Evolutionary conservation across 2,888 invertebrate species (phyloP), one percentile per base, ranked within the genome.

Genomic region (Ochlodes sylvanus): DNA sequence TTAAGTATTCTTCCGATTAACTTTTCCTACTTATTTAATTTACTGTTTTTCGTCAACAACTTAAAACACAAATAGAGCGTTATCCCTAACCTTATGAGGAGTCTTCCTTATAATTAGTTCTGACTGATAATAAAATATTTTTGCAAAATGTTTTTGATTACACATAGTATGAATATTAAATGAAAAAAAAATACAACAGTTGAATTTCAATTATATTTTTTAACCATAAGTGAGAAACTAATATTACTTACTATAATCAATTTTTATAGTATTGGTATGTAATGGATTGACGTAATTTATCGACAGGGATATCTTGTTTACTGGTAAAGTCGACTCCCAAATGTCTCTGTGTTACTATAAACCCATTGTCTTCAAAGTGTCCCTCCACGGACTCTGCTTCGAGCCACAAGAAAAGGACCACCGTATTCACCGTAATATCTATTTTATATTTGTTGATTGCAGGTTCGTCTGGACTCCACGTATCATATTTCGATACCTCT

Each of bases 311-410:
- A 3, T 79, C 67, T 14, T 72, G 74, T 21, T 75, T 72, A 14
- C 79, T 83, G 5, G 76, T 63, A 63, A 82, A 92, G 19, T 70
- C 76, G 0, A 84, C 74, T 47, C 71, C 72, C 0, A 79, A 71
- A 12, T 76, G 71, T 0, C 84, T 76, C 15, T 85, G 79, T 0
- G 92, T 88, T 56, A 94, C 78, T 10, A 94, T 90, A 38, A 97
- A 95, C 0, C 97, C 98, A 85, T 98, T 97, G 74, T 97, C 95
- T 0, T 95, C 95, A 83, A 97, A 97, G 69, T 86, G 89, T 1
- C 97, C 97, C 12, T 79, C 82, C 50, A 90, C 80, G 4, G 84
- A 80, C 2, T 82, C 85, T 0, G 94, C 82, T 72, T 96, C 96
- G 21, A 97, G 82, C 96, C 96, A 97, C 0, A 97, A 94, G 83